Evolutionary conservation across 2,797 vertebrate genomes (phyloP).

Genomic region (Micrastur ruficollis): DNA sequence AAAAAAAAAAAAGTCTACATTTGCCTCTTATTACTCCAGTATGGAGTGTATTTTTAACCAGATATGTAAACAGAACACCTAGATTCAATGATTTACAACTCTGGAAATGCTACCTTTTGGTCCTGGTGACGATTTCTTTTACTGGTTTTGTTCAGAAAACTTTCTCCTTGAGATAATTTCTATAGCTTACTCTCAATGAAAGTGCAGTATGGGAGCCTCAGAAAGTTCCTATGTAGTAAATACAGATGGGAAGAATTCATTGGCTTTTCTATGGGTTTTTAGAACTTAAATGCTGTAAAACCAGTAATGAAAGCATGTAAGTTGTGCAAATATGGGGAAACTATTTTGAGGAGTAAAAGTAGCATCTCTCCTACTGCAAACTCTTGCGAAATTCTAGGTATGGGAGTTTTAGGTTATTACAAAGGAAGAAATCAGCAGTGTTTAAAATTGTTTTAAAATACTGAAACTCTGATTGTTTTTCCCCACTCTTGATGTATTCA

Average conservation of each 20-base stretch:
- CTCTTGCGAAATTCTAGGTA: not conserved
- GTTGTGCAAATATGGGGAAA: not conserved
- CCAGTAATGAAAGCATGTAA: not conserved
- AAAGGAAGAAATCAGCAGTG: not conserved
- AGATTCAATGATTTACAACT: not conserved
- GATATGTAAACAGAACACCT: not conserved
- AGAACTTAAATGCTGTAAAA: not conserved
- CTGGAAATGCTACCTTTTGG: not conserved
- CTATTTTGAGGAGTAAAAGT: not conserved
- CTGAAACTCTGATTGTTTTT: not conserved
- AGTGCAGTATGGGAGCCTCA: not conserved
- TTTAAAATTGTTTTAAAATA: not conserved
- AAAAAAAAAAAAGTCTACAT: not conserved
- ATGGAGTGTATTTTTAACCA: not conserved
- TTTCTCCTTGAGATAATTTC: not conserved
- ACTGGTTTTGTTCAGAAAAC: not conserved
- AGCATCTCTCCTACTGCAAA: not conserved
- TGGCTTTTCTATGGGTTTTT: not conserved
- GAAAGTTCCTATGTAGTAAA: not conserved
- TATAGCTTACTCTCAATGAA: not conserved
- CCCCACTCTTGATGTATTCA: not conserved
- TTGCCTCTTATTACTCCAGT: not conserved
- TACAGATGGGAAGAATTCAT: not conserved
- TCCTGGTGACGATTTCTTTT: not conserved
- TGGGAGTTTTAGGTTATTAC: not conserved